These are phyloP conservation scores for Virgularia gustaviana DNA, from an alignment of 92 coral and sea anemone genomes.

Conservation along the genomic window DNA sequence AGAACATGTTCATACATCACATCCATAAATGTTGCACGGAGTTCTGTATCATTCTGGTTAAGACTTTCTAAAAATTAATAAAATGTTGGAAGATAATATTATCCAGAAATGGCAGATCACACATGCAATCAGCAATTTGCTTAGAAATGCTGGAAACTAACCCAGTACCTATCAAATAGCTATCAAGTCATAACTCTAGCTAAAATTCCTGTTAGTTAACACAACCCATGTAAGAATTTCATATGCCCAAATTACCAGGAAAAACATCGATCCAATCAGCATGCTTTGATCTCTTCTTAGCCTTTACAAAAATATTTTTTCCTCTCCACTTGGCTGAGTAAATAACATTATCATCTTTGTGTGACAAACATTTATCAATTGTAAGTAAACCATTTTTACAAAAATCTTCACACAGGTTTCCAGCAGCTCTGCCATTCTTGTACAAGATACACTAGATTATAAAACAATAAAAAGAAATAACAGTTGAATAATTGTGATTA, in stretches of 20 bases:
- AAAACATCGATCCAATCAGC: conserved; percentile 4
- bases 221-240: too few species aligned
- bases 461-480: background rate
- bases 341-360: conserved; percentile 80
- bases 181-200: too few species aligned
- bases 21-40: conserved; percentile 16
- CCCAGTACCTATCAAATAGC: too few species aligned
- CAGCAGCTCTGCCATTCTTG: conserved; percentile 56
- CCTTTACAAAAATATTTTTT: conserved; percentile 65
- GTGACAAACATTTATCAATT: conserved; percentile 68
- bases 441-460: conserved; percentile 63
- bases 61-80: background rate
- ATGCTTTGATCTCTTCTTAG: conserved; percentile 56
- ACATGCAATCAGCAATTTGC: too few species aligned
- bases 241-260: too few species aligned
- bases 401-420: conserved; percentile 82
- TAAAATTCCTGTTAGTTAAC: too few species aligned
- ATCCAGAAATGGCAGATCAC: too few species aligned
- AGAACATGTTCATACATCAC: conserved; percentile 59
- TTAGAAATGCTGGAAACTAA: too few species aligned
- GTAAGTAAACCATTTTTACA: conserved; percentile 51
- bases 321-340: conserved; percentile 73
- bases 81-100: too few species aligned
- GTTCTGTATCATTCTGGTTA: background rate
- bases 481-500: too few species aligned